Conservation (phyloP, 1,140 invertebrate species). For the Solenopsis invicta region DNA sequence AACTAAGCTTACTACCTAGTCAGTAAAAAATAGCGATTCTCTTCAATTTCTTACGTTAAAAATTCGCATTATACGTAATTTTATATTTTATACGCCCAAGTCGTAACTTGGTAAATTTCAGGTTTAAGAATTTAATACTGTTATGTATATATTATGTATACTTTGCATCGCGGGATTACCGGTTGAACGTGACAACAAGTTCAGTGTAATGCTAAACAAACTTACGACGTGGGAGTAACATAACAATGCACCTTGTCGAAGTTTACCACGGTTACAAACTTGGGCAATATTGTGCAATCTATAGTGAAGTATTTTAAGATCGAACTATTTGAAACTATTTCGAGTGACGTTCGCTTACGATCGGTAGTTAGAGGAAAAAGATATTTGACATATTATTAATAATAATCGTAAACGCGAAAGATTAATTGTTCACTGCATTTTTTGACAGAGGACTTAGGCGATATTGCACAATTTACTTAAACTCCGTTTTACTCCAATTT, state of each 20-base stretch:
- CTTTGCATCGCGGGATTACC: constrained; percentile 32
- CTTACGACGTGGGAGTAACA: constrained; percentile 34
- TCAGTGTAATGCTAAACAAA: constrained; percentile 33
- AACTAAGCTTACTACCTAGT: too few relatives aligned
- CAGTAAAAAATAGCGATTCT: background rate
- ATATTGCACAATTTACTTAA: background rate
- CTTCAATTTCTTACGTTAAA: background rate
- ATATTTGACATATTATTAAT: background rate
- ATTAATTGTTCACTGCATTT: background rate
- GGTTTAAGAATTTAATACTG: constrained; percentile 36
- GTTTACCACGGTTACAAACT: constrained; percentile 41
- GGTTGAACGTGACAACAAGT: constrained; percentile 37
- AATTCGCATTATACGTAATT: constrained; percentile 3
- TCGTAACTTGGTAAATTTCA: constrained; percentile 12
- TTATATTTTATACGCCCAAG: background rate
- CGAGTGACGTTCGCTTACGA: background rate
- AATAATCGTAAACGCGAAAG: background rate
- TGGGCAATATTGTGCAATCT: constrained; percentile 28
- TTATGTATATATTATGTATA: constrained; percentile 11
- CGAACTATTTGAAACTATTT: background rate
- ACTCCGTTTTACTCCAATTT: too few relatives aligned
- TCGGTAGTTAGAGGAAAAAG: background rate
- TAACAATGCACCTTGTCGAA: constrained; percentile 49
- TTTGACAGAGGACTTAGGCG: background rate
- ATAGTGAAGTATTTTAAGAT: constrained; percentile 32